phyloP scores from a whole-genome alignment of 2,113 vertebrate species.

The Nibea albiflora region DNA sequence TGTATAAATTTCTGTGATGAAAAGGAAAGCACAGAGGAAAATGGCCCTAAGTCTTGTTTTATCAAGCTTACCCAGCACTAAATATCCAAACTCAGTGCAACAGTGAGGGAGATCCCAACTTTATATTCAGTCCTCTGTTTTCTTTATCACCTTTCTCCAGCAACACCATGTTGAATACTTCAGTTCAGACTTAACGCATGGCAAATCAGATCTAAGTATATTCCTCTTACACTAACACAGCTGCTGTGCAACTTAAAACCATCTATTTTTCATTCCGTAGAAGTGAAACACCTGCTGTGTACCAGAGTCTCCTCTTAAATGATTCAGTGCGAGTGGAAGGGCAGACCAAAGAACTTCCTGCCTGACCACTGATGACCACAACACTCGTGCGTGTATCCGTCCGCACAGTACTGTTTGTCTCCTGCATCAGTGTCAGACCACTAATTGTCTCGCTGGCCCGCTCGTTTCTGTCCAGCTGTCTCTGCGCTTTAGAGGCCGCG shows the following conservation, averaged over 20 bases:
- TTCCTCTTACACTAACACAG: neutral
- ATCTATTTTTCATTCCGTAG: conserved; percentile 63
- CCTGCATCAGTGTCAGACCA: conserved; percentile 18
- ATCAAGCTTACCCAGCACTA: conserved; percentile 21
- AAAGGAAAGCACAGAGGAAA: conserved; percentile 31
- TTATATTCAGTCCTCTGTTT: neutral
- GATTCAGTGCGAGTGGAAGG: conserved; percentile 73
- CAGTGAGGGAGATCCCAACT: neutral
- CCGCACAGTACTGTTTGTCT: conserved; percentile 9
- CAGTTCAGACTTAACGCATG: neutral
- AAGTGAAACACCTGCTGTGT: conserved; percentile 60
- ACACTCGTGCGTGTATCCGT: neutral
- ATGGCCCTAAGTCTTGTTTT: conserved; percentile 9
- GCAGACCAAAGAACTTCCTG: conserved; percentile 45
- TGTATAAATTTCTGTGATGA: conserved; percentile 18
- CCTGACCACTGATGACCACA: conserved; percentile 50
- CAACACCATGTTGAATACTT: neutral
- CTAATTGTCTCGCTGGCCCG: conserved; percentile 18
- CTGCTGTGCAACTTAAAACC: conserved; percentile 40
- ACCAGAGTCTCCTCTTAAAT: conserved; percentile 65
- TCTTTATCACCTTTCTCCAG: neutral
- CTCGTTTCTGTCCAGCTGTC: conserved; percentile 31
- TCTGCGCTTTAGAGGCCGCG: conserved; percentile 11
- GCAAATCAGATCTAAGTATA: conserved; percentile 16
- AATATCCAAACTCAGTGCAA: neutral